Evolutionary conservation across 2,888 invertebrate species (phyloP).

Genomic region (Cancer borealis): DNA sequence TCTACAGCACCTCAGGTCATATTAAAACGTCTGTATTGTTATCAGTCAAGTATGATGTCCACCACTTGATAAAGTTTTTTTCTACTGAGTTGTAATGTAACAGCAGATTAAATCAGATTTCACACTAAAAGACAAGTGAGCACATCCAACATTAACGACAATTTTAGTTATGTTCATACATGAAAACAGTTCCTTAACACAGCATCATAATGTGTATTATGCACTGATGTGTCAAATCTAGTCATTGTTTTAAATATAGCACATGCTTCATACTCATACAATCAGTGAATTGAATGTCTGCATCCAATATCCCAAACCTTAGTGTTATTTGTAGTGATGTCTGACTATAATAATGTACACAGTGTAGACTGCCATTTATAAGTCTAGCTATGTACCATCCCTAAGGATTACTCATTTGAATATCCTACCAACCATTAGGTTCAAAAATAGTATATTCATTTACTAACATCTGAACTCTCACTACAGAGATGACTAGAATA

Average conservation of each 20-base stretch:
- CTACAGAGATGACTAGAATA: conserved; percentile 24
- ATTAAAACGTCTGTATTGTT: not conserved
- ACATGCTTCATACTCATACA: not conserved
- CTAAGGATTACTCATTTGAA: conserved; percentile 31
- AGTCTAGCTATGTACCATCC: not conserved
- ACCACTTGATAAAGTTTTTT: not conserved
- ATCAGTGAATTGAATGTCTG: not conserved
- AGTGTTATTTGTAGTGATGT: not conserved
- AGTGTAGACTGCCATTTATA: conserved; percentile 1
- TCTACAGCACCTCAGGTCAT: conserved; percentile 21
- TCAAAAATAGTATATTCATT: conserved; percentile 43
- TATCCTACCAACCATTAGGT: conserved; percentile 15
- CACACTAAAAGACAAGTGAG: not conserved
- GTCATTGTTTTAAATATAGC: not conserved
- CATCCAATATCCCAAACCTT: not conserved
- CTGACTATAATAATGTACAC: conserved; percentile 38
- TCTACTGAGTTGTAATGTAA: not conserved
- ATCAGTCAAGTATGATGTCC: not conserved
- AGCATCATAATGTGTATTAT: not conserved
- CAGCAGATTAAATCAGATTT: not conserved
- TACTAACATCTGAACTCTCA: conserved; percentile 31
- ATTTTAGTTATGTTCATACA: conserved; percentile 38
- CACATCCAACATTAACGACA: conserved; percentile 23
- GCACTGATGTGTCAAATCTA: conserved; percentile 28
- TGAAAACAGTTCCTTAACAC: not conserved